Evolutionary conservation across 2,113 vertebrate genomes (phyloP).

Genomic region (Apodemus speciosus): DNA sequence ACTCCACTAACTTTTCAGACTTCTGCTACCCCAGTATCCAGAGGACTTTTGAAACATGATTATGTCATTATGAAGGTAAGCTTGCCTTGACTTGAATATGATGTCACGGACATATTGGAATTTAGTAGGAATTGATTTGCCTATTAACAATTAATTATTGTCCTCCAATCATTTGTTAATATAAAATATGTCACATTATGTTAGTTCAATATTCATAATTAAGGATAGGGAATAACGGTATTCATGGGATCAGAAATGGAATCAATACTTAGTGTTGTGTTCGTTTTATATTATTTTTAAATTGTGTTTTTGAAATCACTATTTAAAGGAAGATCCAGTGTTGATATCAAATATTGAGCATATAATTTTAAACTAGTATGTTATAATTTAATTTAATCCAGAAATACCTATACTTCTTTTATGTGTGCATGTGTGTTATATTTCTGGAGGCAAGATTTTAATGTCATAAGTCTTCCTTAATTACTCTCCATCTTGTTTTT

Average conservation of each 20-base stretch:
- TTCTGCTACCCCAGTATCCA: background rate
- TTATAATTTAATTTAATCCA: background rate
- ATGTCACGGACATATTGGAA: background rate
- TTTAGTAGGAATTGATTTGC: conserved; percentile 19
- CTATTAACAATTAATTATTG: background rate
- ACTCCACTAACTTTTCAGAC: background rate
- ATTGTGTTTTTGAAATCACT: conserved; percentile 1
- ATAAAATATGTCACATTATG: background rate
- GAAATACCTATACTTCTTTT: background rate
- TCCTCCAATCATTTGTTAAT: conserved; percentile 15
- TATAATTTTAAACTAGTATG: background rate
- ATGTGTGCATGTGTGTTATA: background rate
- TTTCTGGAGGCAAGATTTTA: background rate
- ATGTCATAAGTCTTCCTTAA: background rate
- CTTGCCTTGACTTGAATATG: background rate
- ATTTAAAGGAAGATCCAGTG: background rate
- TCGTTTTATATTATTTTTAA: conserved; percentile 27
- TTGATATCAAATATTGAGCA: conserved; percentile 16
- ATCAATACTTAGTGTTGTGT: background rate
- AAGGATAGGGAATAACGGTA: background rate
- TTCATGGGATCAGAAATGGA: background rate
- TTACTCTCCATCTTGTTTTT: background rate
- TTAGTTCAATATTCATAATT: background rate
- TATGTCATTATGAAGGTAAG: background rate
- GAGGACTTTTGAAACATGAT: background rate